Percentiles rank a stretch among this genome's conserved stretches.
phyloP scores from a whole-genome alignment of 2,888 invertebrate genomes.

The Endomychus coccineus region DNA sequence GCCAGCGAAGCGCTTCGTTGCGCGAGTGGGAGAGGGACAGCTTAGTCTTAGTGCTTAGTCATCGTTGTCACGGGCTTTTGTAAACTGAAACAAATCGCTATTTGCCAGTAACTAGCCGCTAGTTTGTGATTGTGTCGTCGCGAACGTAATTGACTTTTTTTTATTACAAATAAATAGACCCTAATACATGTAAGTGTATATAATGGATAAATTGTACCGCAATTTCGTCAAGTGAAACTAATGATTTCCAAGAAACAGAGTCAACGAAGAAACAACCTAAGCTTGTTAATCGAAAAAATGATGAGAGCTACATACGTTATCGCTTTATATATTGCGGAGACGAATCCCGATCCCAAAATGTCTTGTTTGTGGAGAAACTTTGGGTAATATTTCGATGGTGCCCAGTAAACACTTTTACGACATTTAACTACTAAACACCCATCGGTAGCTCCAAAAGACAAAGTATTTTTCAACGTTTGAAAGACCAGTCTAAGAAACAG shows the following conservation, averaged over 20 bases:
- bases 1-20: constrained; percentile 3
- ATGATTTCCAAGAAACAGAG: constrained; percentile 13
- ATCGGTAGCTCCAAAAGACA: constrained; percentile 17
- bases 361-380: constrained; percentile 16
- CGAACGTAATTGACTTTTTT: constrained; percentile 4
- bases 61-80: too few species aligned
- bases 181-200: constrained; percentile 5
- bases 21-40: background rate
- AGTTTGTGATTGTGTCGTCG: constrained; percentile 2
- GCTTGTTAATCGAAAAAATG: constrained; percentile 5
- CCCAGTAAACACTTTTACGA: constrained; percentile 16
- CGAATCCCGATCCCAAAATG: constrained; percentile 15
- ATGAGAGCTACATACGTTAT: constrained; percentile 15
- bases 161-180: constrained; percentile 4
- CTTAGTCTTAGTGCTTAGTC: constrained; percentile 2
- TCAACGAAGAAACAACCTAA: constrained; percentile 1
- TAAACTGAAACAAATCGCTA: too few species aligned
- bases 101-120: constrained; percentile 1
- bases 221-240: constrained; percentile 13
- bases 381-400: constrained; percentile 17
- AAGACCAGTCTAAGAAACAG: constrained; percentile 22
- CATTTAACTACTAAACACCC: constrained; percentile 8
- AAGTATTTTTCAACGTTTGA: constrained; percentile 19
- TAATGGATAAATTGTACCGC: constrained; percentile 13
- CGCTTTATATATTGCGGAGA: constrained; percentile 14